These are phyloP conservation scores for Doryteuthis pealeii DNA, from an alignment of 1,140 invertebrate species.

Conservation along the genomic window DNA sequence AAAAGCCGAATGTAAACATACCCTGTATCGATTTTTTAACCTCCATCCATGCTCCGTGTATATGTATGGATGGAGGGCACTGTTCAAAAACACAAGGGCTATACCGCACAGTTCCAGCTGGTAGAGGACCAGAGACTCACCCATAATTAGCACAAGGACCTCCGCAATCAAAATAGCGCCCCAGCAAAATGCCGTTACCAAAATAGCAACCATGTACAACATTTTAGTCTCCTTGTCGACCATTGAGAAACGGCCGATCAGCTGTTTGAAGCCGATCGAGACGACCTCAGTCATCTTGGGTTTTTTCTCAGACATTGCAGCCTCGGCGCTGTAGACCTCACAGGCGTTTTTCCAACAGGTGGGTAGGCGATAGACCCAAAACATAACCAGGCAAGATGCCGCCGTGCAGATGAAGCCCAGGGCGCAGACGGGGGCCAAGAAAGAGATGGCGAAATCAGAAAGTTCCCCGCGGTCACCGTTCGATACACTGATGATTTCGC, in stretches of 20 bases:
- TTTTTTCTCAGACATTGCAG: not conserved
- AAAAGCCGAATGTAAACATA: constrained; percentile 17
- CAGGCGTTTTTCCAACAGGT: constrained; percentile 14
- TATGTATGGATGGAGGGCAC: constrained; percentile 47
- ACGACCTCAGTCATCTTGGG: constrained; percentile 10
- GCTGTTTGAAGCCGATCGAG: constrained; percentile 6
- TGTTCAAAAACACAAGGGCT: constrained; percentile 47
- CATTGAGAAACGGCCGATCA: constrained; percentile 6
- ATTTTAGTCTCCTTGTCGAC: constrained; percentile 38
- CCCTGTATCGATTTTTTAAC: constrained; percentile 34
- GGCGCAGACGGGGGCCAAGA: constrained; percentile 35
- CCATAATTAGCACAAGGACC: constrained; percentile 39
- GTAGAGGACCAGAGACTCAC: constrained; percentile 45
- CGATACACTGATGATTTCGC: constrained; percentile 35
- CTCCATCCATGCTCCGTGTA: constrained; percentile 41
- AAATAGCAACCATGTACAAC: constrained; percentile 44
- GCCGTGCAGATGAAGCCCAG: constrained; percentile 36
- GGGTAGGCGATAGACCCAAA: constrained; percentile 31
- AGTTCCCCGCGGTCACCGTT: constrained; percentile 28
- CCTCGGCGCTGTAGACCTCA: not conserved
- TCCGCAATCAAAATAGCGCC: constrained; percentile 45
- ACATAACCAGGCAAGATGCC: constrained; percentile 36
- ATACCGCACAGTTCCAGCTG: constrained; percentile 51
- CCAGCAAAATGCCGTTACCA: constrained; percentile 43
- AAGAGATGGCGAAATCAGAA: constrained; percentile 40